Evolutionary conservation across 1,140 invertebrate species (phyloP).

Genomic region (Tetramorium simillimum): DNA sequence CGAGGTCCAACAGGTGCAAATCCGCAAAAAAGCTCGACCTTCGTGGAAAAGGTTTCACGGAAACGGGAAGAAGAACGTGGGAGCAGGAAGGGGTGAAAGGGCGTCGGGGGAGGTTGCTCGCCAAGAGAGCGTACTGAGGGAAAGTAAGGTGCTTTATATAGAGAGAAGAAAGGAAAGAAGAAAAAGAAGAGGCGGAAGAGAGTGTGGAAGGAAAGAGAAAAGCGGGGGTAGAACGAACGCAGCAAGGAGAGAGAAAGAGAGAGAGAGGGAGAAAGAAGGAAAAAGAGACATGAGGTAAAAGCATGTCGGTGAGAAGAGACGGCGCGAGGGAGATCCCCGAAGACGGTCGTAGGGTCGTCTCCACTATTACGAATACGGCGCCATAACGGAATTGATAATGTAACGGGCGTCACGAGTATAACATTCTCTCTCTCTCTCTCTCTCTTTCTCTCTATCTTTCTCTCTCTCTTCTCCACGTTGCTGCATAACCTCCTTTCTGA

Average conservation of each 20-base stretch:
- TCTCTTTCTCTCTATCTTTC: constrained; percentile 22
- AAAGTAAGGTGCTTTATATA: constrained; percentile 67
- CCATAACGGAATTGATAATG: constrained; percentile 85
- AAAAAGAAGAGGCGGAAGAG: constrained; percentile 26
- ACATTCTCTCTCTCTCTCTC: constrained; percentile 69
- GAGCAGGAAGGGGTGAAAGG: constrained; percentile 37
- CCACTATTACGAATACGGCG: constrained; percentile 82
- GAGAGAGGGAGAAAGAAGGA: constrained; percentile 25
- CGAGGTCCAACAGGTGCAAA: constrained; percentile 84
- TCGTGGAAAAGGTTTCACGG: constrained; percentile 76
- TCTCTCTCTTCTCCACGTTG: constrained; percentile 70
- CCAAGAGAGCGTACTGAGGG: constrained; percentile 57
- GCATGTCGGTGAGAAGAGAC: constrained; percentile 60
- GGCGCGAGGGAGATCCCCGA: constrained; percentile 72
- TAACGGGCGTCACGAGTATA: constrained; percentile 82
- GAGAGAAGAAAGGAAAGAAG: constrained; percentile 50
- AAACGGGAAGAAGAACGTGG: constrained; percentile 66
- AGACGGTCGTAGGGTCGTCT: constrained; percentile 79
- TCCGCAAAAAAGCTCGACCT: constrained; percentile 80
- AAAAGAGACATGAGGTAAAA: constrained; percentile 66
- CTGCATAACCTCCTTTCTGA: constrained; percentile 80
- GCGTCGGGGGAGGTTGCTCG: constrained; percentile 30
- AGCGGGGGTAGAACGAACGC: constrained; percentile 6
- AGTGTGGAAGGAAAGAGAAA: constrained; percentile 36
- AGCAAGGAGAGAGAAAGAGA: background rate